A percentile compares a stretch with the other conserved stretches of the same genome.
phyloP scores from a whole-genome alignment of 2,113 vertebrate genomes.

The Orycteropus afer region DNA sequence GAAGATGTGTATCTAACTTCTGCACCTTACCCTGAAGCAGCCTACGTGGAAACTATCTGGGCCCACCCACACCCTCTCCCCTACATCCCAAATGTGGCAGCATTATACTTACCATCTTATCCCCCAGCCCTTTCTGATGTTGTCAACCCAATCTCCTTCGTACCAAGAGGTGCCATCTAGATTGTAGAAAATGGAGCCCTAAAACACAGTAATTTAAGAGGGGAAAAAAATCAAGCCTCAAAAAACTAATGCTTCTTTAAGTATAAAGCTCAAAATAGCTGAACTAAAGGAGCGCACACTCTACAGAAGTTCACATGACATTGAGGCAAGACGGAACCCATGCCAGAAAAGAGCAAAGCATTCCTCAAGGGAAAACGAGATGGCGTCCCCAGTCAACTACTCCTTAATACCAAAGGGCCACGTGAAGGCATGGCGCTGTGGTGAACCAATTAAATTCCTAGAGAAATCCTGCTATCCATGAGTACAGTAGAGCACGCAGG shows the following conservation, averaged over 20 bases:
- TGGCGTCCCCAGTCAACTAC: too few species aligned
- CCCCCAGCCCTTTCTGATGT: conserved; percentile 91
- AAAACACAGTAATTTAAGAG: background rate
- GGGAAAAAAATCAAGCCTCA: background rate
- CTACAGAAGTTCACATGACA: background rate
- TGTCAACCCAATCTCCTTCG: conserved; percentile 92
- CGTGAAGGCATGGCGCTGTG: background rate
- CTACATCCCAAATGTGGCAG: fast-evolving
- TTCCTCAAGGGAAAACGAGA: background rate
- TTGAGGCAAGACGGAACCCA: background rate
- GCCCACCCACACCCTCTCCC: fast-evolving
- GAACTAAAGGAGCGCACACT: background rate
- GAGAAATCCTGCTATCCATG: too few species aligned
- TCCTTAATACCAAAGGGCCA: background rate
- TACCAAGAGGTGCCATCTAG: conserved; percentile 91
- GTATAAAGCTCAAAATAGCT: background rate
- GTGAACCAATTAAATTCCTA: too few species aligned
- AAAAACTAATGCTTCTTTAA: background rate
- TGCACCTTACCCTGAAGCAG: background rate
- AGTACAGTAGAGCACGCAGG: too few species aligned
- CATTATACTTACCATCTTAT: conserved; percentile 86
- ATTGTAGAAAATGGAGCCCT: conserved; percentile 93
- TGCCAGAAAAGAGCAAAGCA: background rate
- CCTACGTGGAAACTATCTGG: background rate
- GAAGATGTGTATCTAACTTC: background rate